Evolutionary conservation across 2,113 vertebrate species (phyloP), one percentile per base, ranked within the genome.

Genomic region (Gobiocypris rarus): DNA sequence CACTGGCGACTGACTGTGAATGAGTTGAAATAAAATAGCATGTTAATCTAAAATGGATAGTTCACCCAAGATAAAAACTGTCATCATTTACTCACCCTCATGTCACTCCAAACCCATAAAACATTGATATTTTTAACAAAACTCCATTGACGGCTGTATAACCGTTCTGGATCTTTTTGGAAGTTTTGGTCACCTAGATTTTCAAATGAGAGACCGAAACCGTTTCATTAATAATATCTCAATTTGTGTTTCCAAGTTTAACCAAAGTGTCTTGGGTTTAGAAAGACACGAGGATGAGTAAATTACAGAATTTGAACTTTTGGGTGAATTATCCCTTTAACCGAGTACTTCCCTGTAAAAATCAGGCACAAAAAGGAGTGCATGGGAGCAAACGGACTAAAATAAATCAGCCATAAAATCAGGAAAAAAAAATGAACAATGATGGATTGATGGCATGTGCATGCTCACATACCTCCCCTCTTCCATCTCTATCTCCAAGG

Each of bases 401-500:
- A 58, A 56, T n/a, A 22, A 75, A 28, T 26, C 26, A 56, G 45
- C 8, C 38, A 75, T 38, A 54, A 15, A 1, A 41, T 75, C 7
- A 19, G 52, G 3, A 54, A 54, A 54, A 11, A 22, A 54, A 54
- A 54, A 54, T 17, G 6, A 54, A 19, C 52, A 54, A 54, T 8
- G 50, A 54, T 54, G 17, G 80, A 56, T 75, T 54, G 54, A 85
- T 48, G 41, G 67, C 78, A 31, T 59, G 59, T 81, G 41, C 41
- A 45, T 8, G 59, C 34, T 84, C 76, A 63, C 17, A 17, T 17
- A 7, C 58, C 11, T 58, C 69, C 45, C 84, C 78, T 4, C 1
- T 24, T 15, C 22, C 41, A 10, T 19, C 52, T 50, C 84, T 93
- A 95, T 89, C 94, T 92, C 94, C 94, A 95, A 0, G 94, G 94